A percentile compares a stretch with the other conserved stretches of the same genome.
Evolutionary conservation across 2,888 invertebrate species (phyloP).

Genomic region (Pammene aurita): DNA sequence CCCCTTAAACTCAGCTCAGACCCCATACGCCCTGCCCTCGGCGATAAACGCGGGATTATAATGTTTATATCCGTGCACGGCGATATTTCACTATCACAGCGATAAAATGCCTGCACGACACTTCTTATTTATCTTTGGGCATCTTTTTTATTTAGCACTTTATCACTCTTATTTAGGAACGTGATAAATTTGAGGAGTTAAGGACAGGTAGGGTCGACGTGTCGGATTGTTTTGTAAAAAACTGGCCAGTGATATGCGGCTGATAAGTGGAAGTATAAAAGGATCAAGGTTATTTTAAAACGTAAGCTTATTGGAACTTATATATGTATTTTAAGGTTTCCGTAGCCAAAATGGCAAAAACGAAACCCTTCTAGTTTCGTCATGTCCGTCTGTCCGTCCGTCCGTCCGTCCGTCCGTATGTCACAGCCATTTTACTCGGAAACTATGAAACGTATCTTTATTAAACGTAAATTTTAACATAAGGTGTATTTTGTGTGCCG

Average conservation of each 20-base stretch:
- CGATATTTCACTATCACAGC: slow-evolving; percentile 73
- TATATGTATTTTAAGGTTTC: no score
- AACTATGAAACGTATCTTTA: no score
- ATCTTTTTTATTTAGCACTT: slow-evolving; percentile 74
- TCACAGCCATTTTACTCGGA: no score
- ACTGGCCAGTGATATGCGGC: background rate
- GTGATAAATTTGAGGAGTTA: slow-evolving; percentile 59
- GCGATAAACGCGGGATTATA: slow-evolving; percentile 8
- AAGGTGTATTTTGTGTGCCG: no score
- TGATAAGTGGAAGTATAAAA: slow-evolving; percentile 12
- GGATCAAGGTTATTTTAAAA: background rate
- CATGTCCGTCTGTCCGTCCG: no score
- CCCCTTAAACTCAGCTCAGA: slow-evolving; percentile 28
- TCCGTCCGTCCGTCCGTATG: no score
- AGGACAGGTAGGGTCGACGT: slow-evolving; percentile 30
- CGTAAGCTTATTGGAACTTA: background rate
- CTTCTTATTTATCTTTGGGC: slow-evolving; percentile 66
- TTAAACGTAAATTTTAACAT: no score
- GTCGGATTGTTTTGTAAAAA: slow-evolving; percentile 23
- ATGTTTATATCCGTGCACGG: slow-evolving; percentile 62
- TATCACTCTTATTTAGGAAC: slow-evolving; percentile 76
- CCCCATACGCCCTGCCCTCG: slow-evolving; percentile 1
- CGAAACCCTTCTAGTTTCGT: no score
- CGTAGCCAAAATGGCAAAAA: no score
- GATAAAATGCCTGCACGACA: slow-evolving; percentile 67